These are phyloP conservation scores for Xylota segnis DNA, from an alignment of 2,888 invertebrate genomes.

Conservation along the genomic window DNA sequence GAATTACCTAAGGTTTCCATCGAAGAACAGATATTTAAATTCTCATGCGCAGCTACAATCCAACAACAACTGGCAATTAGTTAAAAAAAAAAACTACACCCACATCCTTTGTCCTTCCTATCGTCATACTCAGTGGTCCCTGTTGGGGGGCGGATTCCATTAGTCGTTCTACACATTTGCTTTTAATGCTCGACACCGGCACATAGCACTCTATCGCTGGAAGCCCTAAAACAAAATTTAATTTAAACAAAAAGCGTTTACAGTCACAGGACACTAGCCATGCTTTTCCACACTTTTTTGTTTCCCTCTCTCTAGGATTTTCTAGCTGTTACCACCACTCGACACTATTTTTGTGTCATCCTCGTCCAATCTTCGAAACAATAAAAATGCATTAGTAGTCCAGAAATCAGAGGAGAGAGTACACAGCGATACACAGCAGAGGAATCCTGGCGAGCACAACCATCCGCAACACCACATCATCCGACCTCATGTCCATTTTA, in stretches of 20 bases:
- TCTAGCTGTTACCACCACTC: not conserved
- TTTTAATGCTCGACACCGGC: not conserved
- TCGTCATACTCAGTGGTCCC: no score
- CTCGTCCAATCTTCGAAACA: constrained; percentile 38
- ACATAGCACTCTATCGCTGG: not conserved
- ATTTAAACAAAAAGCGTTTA: not conserved
- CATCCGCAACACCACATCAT: constrained; percentile 64
- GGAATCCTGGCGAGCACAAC: constrained; percentile 40
- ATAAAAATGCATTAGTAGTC: constrained; percentile 71
- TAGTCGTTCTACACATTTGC: not conserved
- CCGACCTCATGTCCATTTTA: constrained; percentile 74
- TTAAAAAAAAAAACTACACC: no score
- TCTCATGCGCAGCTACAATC: no score
- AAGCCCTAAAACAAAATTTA: not conserved
- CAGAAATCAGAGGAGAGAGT: constrained; percentile 44
- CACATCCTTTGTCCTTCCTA: no score
- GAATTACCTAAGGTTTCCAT: no score
- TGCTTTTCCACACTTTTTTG: no score
- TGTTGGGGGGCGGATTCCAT: no score
- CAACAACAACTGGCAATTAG: no score
- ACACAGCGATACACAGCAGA: constrained; percentile 19
- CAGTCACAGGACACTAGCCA: no score
- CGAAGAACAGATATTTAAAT: no score
- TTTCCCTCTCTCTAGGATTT: no score
- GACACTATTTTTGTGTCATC: constrained; percentile 26